These are phyloP conservation scores for Oreochromis niloticus DNA, from an alignment of 2,113 vertebrate species.

Conservation along the genomic window DNA sequence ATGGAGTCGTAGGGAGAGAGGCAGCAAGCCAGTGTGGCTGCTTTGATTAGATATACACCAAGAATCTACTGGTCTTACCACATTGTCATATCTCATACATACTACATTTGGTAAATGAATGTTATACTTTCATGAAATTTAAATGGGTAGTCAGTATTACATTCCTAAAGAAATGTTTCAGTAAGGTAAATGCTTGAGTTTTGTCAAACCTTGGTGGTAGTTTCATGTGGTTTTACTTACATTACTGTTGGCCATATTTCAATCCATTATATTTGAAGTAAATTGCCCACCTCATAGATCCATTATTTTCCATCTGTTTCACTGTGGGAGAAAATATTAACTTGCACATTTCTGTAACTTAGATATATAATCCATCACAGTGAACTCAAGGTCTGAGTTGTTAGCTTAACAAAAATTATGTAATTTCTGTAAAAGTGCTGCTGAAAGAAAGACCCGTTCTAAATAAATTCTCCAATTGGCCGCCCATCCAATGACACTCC, in stretches of 20 bases:
- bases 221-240: neutral
- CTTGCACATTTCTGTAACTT: neutral
- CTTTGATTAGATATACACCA: slow-evolving; percentile 19
- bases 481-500: neutral
- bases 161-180: slow-evolving; percentile 17
- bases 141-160: neutral
- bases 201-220: neutral
- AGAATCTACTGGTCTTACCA: neutral
- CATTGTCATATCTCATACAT: neutral
- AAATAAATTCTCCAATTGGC: neutral
- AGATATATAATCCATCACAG: neutral
- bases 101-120: neutral
- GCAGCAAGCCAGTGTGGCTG: neutral
- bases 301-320: neutral
- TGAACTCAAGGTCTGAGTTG: neutral
- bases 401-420: neutral
- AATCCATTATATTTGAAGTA: neutral
- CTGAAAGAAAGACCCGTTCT: neutral
- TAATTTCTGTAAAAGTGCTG: neutral
- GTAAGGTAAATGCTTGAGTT: neutral
- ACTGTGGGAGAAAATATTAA: neutral
- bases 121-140: neutral
- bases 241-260: neutral
- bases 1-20: slow-evolving; percentile 37
- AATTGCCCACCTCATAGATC: neutral